Conservation (phyloP, 2,113 vertebrate species). For the Loxodonta africana region DNA sequence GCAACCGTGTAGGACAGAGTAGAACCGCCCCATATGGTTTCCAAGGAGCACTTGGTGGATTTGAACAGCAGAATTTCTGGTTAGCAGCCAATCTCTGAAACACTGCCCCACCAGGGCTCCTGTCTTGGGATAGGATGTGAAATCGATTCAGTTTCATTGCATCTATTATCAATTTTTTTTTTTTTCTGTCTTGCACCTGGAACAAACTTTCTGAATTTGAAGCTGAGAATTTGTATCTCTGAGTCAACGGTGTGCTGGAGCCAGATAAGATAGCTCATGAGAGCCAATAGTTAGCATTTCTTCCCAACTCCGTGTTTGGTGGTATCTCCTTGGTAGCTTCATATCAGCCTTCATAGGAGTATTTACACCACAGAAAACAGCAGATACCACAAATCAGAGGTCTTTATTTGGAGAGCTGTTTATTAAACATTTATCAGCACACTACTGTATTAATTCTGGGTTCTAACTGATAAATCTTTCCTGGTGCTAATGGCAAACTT, state of each 20-base stretch:
- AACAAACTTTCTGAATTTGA: conserved; percentile 12
- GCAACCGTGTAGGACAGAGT: too few species aligned
- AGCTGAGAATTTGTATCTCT: background rate
- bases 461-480: background rate
- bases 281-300: background rate
- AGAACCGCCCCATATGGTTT: too few species aligned
- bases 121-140: background rate
- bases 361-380: background rate
- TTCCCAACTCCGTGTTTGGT: background rate
- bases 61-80: too few species aligned
- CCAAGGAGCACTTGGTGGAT: too few species aligned
- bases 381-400: background rate
- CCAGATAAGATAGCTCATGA: background rate
- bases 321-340: background rate
- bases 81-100: too few species aligned
- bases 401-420: background rate
- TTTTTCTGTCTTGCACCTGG: background rate
- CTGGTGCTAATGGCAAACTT: background rate
- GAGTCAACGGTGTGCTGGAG: background rate
- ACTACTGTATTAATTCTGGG: background rate
- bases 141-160: background rate
- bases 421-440: background rate
- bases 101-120: too few species aligned
- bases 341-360: background rate
- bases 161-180: background rate